Evolutionary conservation across 2,888 invertebrate species (phyloP), one percentile per base, ranked within the genome.

Genomic region (Portevinia maculata): DNA sequence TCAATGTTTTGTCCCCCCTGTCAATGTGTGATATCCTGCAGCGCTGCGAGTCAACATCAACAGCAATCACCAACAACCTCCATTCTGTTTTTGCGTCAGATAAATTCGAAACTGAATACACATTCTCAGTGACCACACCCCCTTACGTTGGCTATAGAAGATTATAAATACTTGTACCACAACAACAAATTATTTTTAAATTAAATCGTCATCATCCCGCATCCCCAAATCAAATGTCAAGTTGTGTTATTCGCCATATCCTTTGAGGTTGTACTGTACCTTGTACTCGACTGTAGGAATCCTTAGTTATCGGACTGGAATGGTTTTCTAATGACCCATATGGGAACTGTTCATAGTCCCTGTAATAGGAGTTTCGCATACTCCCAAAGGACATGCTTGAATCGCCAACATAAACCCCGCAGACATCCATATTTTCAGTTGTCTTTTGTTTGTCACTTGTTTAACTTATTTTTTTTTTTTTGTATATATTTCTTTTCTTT

Each of bases 361-460:
- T 89, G 86, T 92, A 92, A 64, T 91, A 89, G 13, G 91, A 87
- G 57, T 87, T 89, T 65, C 92, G 88, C 86, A 92, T 89, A 30
- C 91, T 90, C 19, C 92, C 92, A 86, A 91, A 92, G 13, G 92
- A 89, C 86, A 93, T 84, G 44, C 87, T 88, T 39, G 92, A 90
- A 86, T 93, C 93, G 44, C 93, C 92, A 86, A 92, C 90, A 88
- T 92, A 93, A 79, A 92, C 89, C 44, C 89, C 89, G 86, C 89
- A 90, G 65, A 93, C 91, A 89, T 93, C 93, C 93, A 93, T 93
- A 44, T 79, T 86, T 76, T 24, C 15, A 46, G 8, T 15, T 55
- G 7, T 50, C 21, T 44, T 15, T 19, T 67, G 15, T 53, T 32
- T 62, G 37, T 64, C 44, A 44, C 44, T 55, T 24, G 19, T 37